phyloP scores from a whole-genome alignment of 2,113 vertebrate species.

The Oxyura jamaicensis region DNA sequence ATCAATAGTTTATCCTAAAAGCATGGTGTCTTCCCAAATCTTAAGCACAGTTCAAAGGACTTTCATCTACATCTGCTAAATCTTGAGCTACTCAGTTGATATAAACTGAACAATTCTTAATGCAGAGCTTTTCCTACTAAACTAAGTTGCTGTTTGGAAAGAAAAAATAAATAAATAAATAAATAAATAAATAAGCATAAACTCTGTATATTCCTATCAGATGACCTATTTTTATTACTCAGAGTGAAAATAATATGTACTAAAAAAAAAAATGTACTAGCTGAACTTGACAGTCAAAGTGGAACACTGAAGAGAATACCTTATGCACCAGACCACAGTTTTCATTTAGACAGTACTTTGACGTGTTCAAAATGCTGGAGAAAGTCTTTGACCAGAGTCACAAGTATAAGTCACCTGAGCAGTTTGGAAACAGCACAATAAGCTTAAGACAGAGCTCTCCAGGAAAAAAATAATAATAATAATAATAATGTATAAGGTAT shows the following conservation, averaged over 20 bases:
- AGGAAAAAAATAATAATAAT: neutral
- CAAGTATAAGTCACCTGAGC: neutral
- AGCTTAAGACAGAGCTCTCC: neutral
- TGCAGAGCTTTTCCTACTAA: neutral
- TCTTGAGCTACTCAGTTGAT: neutral
- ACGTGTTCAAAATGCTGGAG: neutral
- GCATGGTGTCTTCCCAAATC: neutral
- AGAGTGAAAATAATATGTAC: neutral
- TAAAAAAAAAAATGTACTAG: too few relatives aligned
- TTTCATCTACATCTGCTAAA: neutral
- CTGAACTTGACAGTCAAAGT: neutral
- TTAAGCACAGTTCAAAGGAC: neutral
- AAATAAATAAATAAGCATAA: neutral
- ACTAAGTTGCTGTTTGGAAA: neutral
- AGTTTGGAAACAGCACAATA: neutral
- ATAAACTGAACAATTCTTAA: neutral
- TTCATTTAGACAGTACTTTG: accelerated
- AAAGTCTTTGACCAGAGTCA: neutral
- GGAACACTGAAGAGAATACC: neutral
- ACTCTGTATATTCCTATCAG: neutral
- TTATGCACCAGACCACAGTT: neutral
- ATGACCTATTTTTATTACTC: neutral
- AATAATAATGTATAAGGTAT: neutral
- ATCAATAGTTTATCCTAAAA: neutral
- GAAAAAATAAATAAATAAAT: neutral